Evolutionary conservation across 23 tunicate species (phyloP), one percentile per base, ranked within the genome.

Genomic region (Corella eumyota): DNA sequence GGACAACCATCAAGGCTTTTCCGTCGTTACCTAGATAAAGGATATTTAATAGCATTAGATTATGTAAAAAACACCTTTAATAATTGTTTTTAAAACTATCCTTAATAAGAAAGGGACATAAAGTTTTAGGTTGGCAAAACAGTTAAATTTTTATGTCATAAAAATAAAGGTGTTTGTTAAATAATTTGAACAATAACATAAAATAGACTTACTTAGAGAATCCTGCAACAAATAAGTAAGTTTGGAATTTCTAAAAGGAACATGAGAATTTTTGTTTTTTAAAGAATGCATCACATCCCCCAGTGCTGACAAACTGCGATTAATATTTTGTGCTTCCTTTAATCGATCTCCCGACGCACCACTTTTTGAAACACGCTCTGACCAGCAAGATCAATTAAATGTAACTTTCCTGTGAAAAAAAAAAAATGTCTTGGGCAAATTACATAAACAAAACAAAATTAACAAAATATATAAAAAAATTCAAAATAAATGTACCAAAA

Each of bases 281-380:
- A 93, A 58, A 13, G 99, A 92, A 59, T 90, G 90, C 30, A 93
- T 93, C 66, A 85, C 95, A 66, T 93, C 99, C 67, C 99, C 99
- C 56, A 93, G 81, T 0, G 91, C 75, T 22, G 95, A 93, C 38
- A 93, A 59, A 47, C 95, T 85, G 34, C 67, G 57, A 63, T 93
- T 93, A 45, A 93, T 93, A 35, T 93, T 93, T 68, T 93, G 93
- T 1, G 99, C 99, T 50, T 93, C 99, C 31, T 93, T 88, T 19
- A 93, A 68, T 49, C 99, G 82, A 33, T 93, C 88, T 1, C 99
- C 99, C 9, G 90, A 72, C 7, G 99, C 99, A 5, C 99, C 99
- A 31, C 83, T 71, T 56, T 93, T 88, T 19, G 93, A 85, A 4
- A 93, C 99, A 19, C 99, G 67, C 52, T 93, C 99, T 34, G 99